phyloP scores from a whole-genome alignment of 1,140 invertebrate genomes.

The Drosophila parabipectinata region DNA sequence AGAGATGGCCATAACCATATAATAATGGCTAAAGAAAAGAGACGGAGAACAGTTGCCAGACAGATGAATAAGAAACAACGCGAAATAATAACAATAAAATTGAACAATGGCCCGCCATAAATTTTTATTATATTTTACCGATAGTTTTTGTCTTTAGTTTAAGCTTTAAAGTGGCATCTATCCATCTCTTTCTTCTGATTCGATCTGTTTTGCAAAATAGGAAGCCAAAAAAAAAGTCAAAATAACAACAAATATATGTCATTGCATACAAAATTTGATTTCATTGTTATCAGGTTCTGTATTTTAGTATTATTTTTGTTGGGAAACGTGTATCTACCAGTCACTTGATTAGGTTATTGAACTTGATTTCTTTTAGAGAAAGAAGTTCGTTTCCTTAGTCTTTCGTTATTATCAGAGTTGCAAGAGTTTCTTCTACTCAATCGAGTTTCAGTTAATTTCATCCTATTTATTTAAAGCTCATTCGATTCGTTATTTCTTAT shows the following conservation, averaged over 20 bases:
- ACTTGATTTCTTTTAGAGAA: slow-evolving; percentile 12
- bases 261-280: slow-evolving; percentile 59
- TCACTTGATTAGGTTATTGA: slow-evolving; percentile 50
- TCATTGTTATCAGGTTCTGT: slow-evolving; percentile 44
- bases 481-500: slow-evolving; percentile 20
- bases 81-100: slow-evolving; percentile 75
- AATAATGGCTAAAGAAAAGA: background rate
- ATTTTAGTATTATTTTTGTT: slow-evolving; percentile 13
- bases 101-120: slow-evolving; percentile 65
- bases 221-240: slow-evolving; percentile 8
- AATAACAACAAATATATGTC: slow-evolving; percentile 35
- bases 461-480: slow-evolving; percentile 14
- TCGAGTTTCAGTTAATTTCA: slow-evolving; percentile 13
- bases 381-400: background rate
- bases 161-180: slow-evolving; percentile 36
- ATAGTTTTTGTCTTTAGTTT: slow-evolving; percentile 52
- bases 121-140: slow-evolving; percentile 79
- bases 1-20: background rate
- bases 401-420: background rate
- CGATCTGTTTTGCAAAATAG: slow-evolving; percentile 52
- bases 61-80: slow-evolving; percentile 19
- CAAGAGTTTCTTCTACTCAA: background rate
- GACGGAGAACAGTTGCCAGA: slow-evolving; percentile 2
- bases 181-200: slow-evolving; percentile 36
- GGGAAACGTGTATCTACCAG: slow-evolving; percentile 35